Base-by-base conservation (phyloP, 1,140 invertebrate genomes). In the Heliconius himera region DNA sequence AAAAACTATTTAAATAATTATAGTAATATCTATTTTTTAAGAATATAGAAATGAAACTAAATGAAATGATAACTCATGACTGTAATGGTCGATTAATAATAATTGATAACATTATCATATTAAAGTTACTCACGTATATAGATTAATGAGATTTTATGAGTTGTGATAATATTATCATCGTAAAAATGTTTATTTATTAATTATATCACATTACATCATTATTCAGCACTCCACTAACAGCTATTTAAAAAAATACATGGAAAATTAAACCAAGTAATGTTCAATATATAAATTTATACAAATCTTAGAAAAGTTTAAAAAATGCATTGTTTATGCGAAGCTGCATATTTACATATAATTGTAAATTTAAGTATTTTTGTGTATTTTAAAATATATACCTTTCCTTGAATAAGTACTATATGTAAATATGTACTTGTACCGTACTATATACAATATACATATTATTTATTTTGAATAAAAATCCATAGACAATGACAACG, bases 101-200 rank as follows among this genome's bases (percentile, higher is more conserved):
- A 18, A n/a, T 49, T 71, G 76, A 81, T 81, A 81, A 77, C 60
- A 77, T 81, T 77, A 77, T 81, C 76, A 74, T 41, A 70, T 41
- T 36, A 33, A 56, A 77, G 26, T 70, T 74, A 56, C 76, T 81
- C 80, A 81, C 80, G 80, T 81, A 81, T 60, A 77, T 41, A 77
- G 80, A 81, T 81, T 81, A 54, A 8, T 13, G 18, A 51, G 18
- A 51, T 75, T 29, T 41, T 29, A 72, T 11, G 46, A 75, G 70
- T 9, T 20, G n/a, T 36, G 74, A 79, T 79, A 79, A 72, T 78
- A 26, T n/a, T 41, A 66, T 22, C 1, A 11, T 66, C 13, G 13
- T 66, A 29, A 66, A 66, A 66, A 16, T 66, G 3, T 13, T 66
- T 66, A 66, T 66, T 66, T 29, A 29, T 56, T n/a, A 56, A n/a